Evolutionary conservation across 2,888 invertebrate genomes (phyloP).

Genomic region (Catocala sponsa): DNA sequence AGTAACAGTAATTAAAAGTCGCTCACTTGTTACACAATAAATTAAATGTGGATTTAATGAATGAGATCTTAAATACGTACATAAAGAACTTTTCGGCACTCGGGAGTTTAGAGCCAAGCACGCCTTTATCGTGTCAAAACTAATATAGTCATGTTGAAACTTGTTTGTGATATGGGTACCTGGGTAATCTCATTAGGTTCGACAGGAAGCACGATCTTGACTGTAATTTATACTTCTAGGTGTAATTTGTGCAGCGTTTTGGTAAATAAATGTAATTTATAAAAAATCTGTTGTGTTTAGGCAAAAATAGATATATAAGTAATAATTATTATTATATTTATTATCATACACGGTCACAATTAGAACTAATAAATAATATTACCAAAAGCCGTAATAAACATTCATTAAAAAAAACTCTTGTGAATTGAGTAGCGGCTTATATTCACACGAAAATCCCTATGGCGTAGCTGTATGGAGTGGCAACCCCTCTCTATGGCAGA

Average conservation of each 20-base stretch:
- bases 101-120: constrained; percentile 16
- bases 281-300: no score
- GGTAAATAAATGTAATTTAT: no score
- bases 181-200: constrained; percentile 16
- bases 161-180: constrained; percentile 56
- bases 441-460: constrained; percentile 73
- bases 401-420: constrained; percentile 18
- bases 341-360: no score
- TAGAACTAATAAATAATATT: constrained; percentile 7
- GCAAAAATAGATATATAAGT: no score
- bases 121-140: constrained; percentile 35
- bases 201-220: constrained; percentile 19
- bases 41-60: constrained; percentile 29
- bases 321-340: no score
- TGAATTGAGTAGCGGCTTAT: constrained; percentile 54
- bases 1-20: constrained; percentile 54
- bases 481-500: constrained; percentile 76
- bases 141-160: constrained; percentile 60
- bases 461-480: constrained; percentile 69
- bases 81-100: constrained; percentile 11
- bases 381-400: neutral
- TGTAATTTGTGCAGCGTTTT: constrained; percentile 10
- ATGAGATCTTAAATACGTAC: neutral
- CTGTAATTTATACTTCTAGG: constrained; percentile 9
- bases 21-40: constrained; percentile 33